phyloP scores from a whole-genome alignment of 2,888 invertebrate genomes.

The Aphrophora alni region DNA sequence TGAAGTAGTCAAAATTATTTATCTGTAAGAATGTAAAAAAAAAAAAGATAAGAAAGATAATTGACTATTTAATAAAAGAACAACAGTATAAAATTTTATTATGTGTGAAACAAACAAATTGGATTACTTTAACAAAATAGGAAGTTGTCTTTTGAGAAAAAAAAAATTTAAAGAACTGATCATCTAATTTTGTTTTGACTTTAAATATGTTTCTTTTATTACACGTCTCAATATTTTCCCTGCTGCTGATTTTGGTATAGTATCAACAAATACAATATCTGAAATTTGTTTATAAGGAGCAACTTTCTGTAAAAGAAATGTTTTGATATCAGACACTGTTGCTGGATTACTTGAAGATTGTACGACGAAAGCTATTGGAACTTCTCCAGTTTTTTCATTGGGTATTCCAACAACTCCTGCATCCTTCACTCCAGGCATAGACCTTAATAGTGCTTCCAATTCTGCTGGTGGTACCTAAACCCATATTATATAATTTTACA shows the following conservation, averaged over 20 bases:
- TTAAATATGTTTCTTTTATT: conserved; percentile 59
- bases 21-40: too few species aligned
- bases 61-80: too few species aligned
- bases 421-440: conserved; percentile 73
- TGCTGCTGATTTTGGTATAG: conserved; percentile 75
- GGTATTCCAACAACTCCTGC: conserved; percentile 72
- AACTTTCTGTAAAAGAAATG: conserved; percentile 59
- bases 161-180: too few species aligned
- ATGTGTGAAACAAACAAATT: too few species aligned
- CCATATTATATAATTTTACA: not conserved
- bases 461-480: conserved; percentile 84
- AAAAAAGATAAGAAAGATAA: too few species aligned
- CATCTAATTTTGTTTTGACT: not conserved
- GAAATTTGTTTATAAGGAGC: conserved; percentile 78
- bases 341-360: not conserved
- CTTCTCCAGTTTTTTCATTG: conserved; percentile 72
- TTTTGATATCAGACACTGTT: conserved; percentile 57
- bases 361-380: conserved; percentile 75
- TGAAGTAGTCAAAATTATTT: too few species aligned
- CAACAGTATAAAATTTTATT: too few species aligned
- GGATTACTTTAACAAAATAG: too few species aligned
- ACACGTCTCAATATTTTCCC: conserved; percentile 79
- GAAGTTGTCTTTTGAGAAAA: too few species aligned
- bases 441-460: conserved; percentile 75
- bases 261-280: conserved; percentile 71